Conservation (phyloP, 1,140 invertebrate species). For the Harlomillsia oculata region DNA sequence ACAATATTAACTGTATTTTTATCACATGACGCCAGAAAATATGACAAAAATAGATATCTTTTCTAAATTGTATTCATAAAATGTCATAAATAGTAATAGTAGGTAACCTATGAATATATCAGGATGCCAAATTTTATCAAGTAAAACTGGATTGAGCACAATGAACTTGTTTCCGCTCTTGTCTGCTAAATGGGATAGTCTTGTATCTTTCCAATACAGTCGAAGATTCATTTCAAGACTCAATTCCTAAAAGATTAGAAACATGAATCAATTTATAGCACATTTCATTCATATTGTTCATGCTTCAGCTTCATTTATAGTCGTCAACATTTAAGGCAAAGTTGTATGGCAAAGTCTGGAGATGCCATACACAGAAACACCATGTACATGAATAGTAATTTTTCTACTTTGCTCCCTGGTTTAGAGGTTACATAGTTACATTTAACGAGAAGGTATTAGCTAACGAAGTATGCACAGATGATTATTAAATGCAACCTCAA, state of each 20-base stretch:
- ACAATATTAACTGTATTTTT: background rate
- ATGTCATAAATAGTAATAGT: background rate
- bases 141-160: conserved; percentile 30
- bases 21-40: background rate
- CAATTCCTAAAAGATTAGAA: conserved; percentile 27
- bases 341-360: too few species aligned
- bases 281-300: too few species aligned
- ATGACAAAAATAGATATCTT: background rate
- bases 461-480: too few species aligned
- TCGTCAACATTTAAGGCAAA: too few species aligned
- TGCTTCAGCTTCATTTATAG: too few species aligned
- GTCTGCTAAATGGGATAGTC: conserved; percentile 29
- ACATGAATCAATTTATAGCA: too few species aligned
- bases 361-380: too few species aligned
- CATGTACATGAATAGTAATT: too few species aligned
- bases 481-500: too few species aligned
- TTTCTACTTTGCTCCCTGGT: too few species aligned
- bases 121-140: conserved; percentile 34
- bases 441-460: too few species aligned
- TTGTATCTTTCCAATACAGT: conserved; percentile 35
- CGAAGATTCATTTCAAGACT: conserved; percentile 35
- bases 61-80: background rate
- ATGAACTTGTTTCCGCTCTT: conserved; percentile 24
- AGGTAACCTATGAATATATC: conserved; percentile 27
- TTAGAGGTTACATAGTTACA: too few species aligned